These are phyloP conservation scores for Hydropsyche betteni DNA, from an alignment of 2,888 invertebrate genomes.

Conservation along the genomic window DNA sequence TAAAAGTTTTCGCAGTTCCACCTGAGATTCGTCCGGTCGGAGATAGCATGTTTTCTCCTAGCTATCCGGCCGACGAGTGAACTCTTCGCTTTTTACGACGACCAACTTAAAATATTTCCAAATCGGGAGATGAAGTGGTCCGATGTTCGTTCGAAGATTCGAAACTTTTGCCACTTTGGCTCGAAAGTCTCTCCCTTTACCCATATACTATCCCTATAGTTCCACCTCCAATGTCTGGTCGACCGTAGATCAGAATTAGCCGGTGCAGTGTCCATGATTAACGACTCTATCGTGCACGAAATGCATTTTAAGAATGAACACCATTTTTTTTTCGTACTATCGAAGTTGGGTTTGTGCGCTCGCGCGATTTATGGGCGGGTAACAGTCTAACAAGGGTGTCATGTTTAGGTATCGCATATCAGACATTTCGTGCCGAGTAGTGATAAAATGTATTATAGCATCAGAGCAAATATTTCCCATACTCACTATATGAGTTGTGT, in stretches of 20 bases:
- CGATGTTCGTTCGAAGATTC: conserved; percentile 11
- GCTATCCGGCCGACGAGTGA: conserved; percentile 17
- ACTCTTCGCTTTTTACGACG: conserved; percentile 41
- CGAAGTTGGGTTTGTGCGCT: background rate
- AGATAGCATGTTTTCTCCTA: conserved; percentile 36
- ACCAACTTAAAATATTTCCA: conserved; percentile 44
- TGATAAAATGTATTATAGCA: conserved; percentile 21
- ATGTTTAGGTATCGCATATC: conserved; percentile 25
- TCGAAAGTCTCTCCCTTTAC: background rate
- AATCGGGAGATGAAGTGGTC: conserved; percentile 39
- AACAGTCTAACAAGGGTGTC: conserved; percentile 25
- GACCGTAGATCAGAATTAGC: conserved; percentile 25
- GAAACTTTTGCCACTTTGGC: conserved; percentile 25
- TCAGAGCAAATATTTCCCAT: conserved; percentile 14
- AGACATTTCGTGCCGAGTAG: conserved; percentile 19
- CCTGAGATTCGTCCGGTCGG: conserved; percentile 42
- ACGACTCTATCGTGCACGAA: conserved; percentile 20
- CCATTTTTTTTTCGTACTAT: background rate
- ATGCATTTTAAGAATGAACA: conserved; percentile 19
- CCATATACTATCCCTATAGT: background rate
- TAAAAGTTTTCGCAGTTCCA: conserved; percentile 42
- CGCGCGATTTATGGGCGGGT: conserved; percentile 7
- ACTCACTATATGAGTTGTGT: background rate
- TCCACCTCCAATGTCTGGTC: background rate
- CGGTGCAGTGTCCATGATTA: conserved; percentile 24